These are phyloP conservation scores for Osedax fenrisi DNA, from an alignment of 2,888 invertebrate species.

Conservation along the genomic window DNA sequence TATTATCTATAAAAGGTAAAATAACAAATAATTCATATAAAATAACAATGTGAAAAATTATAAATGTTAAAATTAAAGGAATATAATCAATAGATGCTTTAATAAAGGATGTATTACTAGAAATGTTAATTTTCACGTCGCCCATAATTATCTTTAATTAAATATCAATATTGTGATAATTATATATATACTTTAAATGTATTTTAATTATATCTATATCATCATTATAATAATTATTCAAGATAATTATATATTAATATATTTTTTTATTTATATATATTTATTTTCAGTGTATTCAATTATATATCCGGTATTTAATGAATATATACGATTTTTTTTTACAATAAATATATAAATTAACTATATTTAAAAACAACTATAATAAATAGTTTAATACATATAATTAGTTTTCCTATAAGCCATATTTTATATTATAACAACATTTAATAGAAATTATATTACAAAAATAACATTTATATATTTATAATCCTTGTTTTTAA, in stretches of 20 bases:
- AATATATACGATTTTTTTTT: too few species aligned
- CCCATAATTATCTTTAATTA: not conserved
- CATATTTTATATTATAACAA: too few species aligned
- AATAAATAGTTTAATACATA: too few species aligned
- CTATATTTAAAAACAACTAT: too few species aligned
- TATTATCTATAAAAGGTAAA: slow-evolving; percentile 59
- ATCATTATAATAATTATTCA: too few species aligned
- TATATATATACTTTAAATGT: not conserved
- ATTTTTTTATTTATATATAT: not conserved
- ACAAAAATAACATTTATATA: too few species aligned
- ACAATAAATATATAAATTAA: too few species aligned
- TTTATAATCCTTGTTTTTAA: too few species aligned
- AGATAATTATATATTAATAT: not conserved
- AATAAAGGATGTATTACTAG: not conserved
- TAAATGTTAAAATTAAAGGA: not conserved
- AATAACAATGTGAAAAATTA: slow-evolving; percentile 55
- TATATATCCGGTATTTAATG: too few species aligned
- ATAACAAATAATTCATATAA: slow-evolving; percentile 67
- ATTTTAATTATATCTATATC: not conserved
- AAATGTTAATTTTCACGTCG: not conserved
- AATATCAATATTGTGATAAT: not conserved
- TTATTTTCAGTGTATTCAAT: too few species aligned
- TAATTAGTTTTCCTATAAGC: too few species aligned
- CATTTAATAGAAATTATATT: too few species aligned
- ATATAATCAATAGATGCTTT: not conserved